phyloP scores from a whole-genome alignment of 2,797 vertebrate genomes.

The Gymnothorax javanicus region DNA sequence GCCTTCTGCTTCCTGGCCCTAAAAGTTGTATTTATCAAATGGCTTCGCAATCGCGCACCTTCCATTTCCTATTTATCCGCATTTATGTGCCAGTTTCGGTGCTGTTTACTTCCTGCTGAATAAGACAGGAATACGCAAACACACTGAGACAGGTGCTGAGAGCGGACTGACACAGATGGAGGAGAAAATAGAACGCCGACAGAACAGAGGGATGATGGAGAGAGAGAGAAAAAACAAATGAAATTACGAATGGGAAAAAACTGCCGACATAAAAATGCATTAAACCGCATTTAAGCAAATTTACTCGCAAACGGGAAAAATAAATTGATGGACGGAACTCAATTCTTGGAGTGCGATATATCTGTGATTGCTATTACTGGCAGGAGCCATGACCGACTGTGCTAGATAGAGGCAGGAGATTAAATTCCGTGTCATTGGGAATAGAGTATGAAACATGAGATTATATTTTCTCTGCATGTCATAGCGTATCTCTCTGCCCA shows the following conservation, averaged over 20 bases:
- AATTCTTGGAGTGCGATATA: slow-evolving; percentile 69
- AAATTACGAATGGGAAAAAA: slow-evolving; percentile 61
- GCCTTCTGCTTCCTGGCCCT: slow-evolving; percentile 13
- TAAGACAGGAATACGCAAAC: background rate
- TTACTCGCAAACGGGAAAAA: slow-evolving; percentile 74
- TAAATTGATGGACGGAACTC: slow-evolving; percentile 67
- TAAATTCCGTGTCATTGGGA: slow-evolving; percentile 78
- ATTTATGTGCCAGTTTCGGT: background rate
- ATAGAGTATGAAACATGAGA: slow-evolving; percentile 75
- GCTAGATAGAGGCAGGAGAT: slow-evolving; percentile 69
- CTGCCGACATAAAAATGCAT: slow-evolving; percentile 63
- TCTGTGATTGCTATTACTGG: slow-evolving; percentile 70
- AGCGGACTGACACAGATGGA: background rate
- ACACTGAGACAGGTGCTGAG: background rate
- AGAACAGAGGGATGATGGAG: background rate
- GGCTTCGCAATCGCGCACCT: too few species aligned
- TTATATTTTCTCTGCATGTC: slow-evolving; percentile 60
- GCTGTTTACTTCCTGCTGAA: background rate
- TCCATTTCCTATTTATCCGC: too few species aligned
- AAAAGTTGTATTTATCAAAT: slow-evolving; percentile 45
- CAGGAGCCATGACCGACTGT: slow-evolving; percentile 67
- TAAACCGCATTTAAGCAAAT: slow-evolving; percentile 76
- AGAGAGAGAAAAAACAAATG: slow-evolving; percentile 30
- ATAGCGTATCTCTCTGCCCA: background rate
- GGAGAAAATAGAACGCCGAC: background rate